Percentiles rank a stretch among this genome's conserved stretches.
Evolutionary conservation across 2,797 vertebrate species (phyloP).

Genomic region (Hyperoplus immaculatus): DNA sequence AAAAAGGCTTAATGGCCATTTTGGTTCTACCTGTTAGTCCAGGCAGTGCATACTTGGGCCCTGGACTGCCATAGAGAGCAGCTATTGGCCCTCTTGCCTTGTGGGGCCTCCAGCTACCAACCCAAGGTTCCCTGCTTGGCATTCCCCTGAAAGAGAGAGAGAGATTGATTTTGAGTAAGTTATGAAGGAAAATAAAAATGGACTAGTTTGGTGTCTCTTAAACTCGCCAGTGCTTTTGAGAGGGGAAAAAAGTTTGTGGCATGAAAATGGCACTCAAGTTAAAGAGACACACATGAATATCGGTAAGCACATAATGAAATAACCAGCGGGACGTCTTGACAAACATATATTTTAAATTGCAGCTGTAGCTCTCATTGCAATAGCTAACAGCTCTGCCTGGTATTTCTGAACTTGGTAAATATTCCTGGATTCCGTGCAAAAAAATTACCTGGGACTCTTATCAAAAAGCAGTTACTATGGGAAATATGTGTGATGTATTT

Average conservation of each 20-base stretch:
- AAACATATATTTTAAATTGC: background rate
- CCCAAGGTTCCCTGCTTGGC: constrained; percentile 82
- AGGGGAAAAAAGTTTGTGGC: background rate
- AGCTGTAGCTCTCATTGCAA: background rate
- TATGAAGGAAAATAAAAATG: background rate
- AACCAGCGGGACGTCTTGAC: background rate
- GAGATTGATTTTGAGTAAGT: background rate
- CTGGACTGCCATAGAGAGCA: constrained; percentile 88
- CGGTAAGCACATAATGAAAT: background rate
- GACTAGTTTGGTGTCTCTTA: background rate
- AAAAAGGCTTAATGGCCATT: background rate
- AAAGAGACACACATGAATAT: background rate
- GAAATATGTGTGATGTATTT: background rate
- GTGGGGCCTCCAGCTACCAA: constrained; percentile 92
- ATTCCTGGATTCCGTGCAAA: background rate
- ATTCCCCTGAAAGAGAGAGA: constrained; percentile 68
- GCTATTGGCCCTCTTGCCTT: constrained; percentile 91
- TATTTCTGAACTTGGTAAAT: background rate
- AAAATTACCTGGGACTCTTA: background rate
- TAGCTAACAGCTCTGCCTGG: background rate
- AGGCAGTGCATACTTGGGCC: constrained; percentile 92
- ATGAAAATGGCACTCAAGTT: background rate
- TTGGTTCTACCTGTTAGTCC: constrained; percentile 85
- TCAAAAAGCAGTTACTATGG: background rate
- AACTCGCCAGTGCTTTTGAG: background rate